phyloP scores from a whole-genome alignment of 2,888 invertebrate species.

The Subacronicta megacephala region DNA sequence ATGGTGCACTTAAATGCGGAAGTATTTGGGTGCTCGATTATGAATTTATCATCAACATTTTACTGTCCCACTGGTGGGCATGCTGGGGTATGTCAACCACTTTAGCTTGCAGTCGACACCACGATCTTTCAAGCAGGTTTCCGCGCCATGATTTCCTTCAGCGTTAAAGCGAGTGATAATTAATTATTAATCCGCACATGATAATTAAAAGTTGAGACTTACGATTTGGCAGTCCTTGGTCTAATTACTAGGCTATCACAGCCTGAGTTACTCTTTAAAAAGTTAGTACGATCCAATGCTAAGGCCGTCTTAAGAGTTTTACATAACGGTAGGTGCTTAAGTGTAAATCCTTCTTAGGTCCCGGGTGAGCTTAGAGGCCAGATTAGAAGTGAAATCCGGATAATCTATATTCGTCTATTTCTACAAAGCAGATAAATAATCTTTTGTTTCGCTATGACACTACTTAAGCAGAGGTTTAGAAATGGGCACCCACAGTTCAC shows the following conservation, averaged over 20 bases:
- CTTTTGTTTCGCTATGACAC: constrained; percentile 12
- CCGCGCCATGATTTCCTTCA: no score
- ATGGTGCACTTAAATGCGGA: constrained; percentile 52
- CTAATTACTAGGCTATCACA: no score
- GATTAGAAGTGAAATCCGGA: constrained; percentile 22
- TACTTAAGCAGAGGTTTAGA: not conserved
- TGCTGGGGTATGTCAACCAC: no score
- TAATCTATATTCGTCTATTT: constrained; percentile 20
- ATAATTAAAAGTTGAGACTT: no score
- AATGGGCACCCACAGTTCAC: no score
- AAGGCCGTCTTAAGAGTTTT: constrained; percentile 15
- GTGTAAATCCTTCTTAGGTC: constrained; percentile 12
- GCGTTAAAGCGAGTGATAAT: no score
- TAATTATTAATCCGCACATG: no score
- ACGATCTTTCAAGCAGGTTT: no score
- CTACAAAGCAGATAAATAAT: constrained; percentile 2
- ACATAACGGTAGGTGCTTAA: constrained; percentile 10
- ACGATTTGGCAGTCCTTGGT: no score
- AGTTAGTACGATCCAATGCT: not conserved
- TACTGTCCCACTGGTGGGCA: no score
- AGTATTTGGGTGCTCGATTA: constrained; percentile 26
- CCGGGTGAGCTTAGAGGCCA: constrained; percentile 2
- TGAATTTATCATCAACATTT: no score
- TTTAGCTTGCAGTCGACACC: no score
- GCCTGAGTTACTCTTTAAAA: not conserved